These are phyloP conservation scores for Pollachius pollachius DNA, from an alignment of 2,113 vertebrate species.

Conservation along the genomic window DNA sequence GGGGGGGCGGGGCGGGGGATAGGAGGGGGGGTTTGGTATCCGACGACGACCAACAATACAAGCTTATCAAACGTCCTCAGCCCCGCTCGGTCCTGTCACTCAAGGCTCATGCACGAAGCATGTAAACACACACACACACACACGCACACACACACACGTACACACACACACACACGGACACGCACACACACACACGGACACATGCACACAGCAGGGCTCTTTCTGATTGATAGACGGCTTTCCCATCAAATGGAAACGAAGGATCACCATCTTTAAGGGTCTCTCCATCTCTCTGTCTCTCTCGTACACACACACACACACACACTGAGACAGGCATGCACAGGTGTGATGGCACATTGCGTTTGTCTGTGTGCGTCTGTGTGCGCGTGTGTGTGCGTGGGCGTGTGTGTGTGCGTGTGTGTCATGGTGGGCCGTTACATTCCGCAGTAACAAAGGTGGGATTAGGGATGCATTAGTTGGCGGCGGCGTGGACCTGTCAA, in stretches of 20 bases:
- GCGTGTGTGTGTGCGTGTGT: constrained; percentile 1
- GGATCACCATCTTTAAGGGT: constrained; percentile 88
- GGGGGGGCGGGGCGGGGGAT: constrained; percentile 69
- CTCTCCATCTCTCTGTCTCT: constrained; percentile 60
- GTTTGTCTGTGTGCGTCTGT: not conserved
- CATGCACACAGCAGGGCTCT: constrained; percentile 23
- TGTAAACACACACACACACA: not conserved
- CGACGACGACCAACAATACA: constrained; percentile 85
- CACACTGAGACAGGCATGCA: not conserved
- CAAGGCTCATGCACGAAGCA: constrained; percentile 69
- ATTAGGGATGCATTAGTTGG: constrained; percentile 99
- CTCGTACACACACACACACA: constrained; percentile 41
- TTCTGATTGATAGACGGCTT: constrained; percentile 99
- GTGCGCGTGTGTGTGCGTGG: constrained; percentile 8
- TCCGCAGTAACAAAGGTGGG: constrained; percentile 95
- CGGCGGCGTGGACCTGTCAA: constrained; percentile 94
- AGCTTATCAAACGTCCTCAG: constrained; percentile 99
- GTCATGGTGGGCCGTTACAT: constrained; percentile 78
- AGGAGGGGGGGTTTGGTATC: constrained; percentile 41
- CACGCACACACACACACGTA: not conserved
- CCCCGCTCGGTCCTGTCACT: constrained; percentile 93
- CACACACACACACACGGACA: not conserved
- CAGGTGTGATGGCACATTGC: constrained; percentile 17
- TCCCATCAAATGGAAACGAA: constrained; percentile 90
- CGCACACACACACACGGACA: constrained; percentile 8